Base-by-base conservation (phyloP, 2,888 invertebrate species). In the Trisateles emortualis region DNA sequence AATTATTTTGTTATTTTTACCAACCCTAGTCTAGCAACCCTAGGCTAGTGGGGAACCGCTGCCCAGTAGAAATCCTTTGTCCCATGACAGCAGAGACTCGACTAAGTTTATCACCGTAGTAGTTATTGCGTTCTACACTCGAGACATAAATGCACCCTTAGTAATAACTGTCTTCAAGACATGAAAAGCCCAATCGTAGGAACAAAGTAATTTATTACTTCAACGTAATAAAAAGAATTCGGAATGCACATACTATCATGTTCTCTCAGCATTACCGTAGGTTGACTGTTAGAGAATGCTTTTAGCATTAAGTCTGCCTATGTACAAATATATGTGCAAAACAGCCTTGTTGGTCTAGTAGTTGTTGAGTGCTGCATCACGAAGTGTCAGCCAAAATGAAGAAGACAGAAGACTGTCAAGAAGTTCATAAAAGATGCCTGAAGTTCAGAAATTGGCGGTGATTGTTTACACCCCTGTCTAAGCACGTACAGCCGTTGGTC, bases 31-130 rank as follows among this genome's bases (percentile, higher is more conserved):
- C 30, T 52, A 60, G 47, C 78, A 78, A 70, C 19, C 17, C 30
- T 52, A 60, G 47, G 52, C 47, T 58, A 44, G 36, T 43, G 29
- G 42, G 48, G 40, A 54, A 35, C 53, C 45, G 75, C 75, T 78
- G 80, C 63, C 77, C 79, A 75, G 75, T 68, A 68, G 75, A 80
- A 75, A 79, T 83, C 81, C 83, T 88, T 87, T 87, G 86, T 87
- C 82, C 83, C 83, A 66, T 74, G 81, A 79, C 79, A 78, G 72
- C 74, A 72, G 52, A 55, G 61, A 43, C 48, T 72, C 77, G 69
- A 79, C 78, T 77, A 79, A 85, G 80, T 88, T 86, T 87, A 87
- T 86, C 79, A 77, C 82, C 76, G 72, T 51, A 86, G 78, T 77
- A 79, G 86, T 87, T 87, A 89, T 88, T 88, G 84, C 86, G 75